Base-by-base conservation (phyloP, 2,797 vertebrate genomes). In the Lagodon rhomboides region DNA sequence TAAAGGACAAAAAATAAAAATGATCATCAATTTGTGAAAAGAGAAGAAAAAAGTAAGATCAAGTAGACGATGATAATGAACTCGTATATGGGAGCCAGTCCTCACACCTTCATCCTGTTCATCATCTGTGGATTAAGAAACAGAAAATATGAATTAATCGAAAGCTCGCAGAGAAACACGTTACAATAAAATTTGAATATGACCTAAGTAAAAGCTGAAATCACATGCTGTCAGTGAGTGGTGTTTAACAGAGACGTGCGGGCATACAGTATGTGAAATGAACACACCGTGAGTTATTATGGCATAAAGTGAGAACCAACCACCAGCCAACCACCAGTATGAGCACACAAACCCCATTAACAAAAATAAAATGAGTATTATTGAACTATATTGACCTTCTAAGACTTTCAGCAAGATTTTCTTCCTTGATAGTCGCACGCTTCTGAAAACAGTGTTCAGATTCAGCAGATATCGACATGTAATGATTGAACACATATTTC, bases 51-150 rank as follows among this genome's bases (percentile, higher is more conserved):
- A 60, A 17, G 9, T 15, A 23, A 3, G 1, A 77, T 74, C 1
- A 61, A 27, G 16, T 13, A 59, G 1, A 10, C 5, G 3, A 46
- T 38, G 12, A 15, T 11, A 22, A n/a, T 34, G 25, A 47, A 15
- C 18, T 44, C 49, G 44, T 34, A 3, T n/a, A 15, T 20, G 25
- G 20, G 12, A 79, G 23, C 4, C 11, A 10, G 81, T 70, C 59
- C 10, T 95, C 86, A 95, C 47, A 94, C 55, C 84, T 95, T 95
- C 81, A 94, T 93, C 68, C 72, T 90, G 46, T 63, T 85, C 85
- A 93, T 94, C 80, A 94, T 87, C 92, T 94, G 89, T 75, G 34
- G 44, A 22, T 44, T 50, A 23, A 73, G 34, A 59, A 43, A 46
- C 18, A 47, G n/a, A 25, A 30, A 12, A 34, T 34, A 34, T n/a